Base-by-base conservation (phyloP, 2,797 vertebrate species). In the Gymnocypris eckloni region DNA sequence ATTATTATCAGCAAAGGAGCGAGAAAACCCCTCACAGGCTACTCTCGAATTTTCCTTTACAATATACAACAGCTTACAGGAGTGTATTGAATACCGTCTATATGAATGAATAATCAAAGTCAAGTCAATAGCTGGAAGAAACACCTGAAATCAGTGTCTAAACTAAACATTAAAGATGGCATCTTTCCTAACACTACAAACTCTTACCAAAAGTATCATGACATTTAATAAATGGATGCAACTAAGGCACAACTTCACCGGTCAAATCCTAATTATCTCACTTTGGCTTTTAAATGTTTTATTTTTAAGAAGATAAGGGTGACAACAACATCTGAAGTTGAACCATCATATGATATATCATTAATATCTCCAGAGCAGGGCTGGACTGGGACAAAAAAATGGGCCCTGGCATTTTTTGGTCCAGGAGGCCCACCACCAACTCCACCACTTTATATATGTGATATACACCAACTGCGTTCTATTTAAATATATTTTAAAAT, bases 1-100 rank as follows among this genome's bases (percentile, higher is more conserved):
- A 66, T 77, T 52, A 84, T 39, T 77, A 77, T 77, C 61, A 69
- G 52, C 22, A 22, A 73, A 82, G n/a, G 67, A 77, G 22, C 0
- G 6, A 69, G 61, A 84, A 69, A 84, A 84, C 13, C 28, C 75
- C 48, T 69, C 15, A 52, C 20, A 61, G 41, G 9, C n/a, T 22
- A 48, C 54, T n/a, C 22, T 37, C 5, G 0, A 28, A 43, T 59
- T 56, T 37, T 25, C 8, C 13, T 71, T 25, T 43, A 39, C 75
- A 82, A 79, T 13, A 79, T 25, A 43, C 13, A n/a, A 37, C 6
- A 37, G 12, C 56, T 61, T 75, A 73, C 10, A 33, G 4, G 9
- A 45, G n/a, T 43, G 10, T 22, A 72, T 4, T 72, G n/a, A 73
- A 82, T 43, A 66, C 3, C 2, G 39, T 33, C 37, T n/a, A 43